Conservation (phyloP, 2,888 invertebrate genomes). For the Dysmachus trigonus region DNA sequence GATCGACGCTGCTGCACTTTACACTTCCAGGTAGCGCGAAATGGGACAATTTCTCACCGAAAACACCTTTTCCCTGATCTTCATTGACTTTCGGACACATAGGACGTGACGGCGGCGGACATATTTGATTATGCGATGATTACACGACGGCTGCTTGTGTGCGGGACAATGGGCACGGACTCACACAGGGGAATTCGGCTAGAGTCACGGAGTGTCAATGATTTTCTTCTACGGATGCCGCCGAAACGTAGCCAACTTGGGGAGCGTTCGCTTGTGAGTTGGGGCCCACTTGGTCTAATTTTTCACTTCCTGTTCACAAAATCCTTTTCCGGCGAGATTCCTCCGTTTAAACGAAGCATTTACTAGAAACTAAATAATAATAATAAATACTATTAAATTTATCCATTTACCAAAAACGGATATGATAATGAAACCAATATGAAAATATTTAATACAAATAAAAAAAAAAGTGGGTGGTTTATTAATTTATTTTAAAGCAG, state of each 20-base stretch:
- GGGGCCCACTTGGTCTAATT: not conserved
- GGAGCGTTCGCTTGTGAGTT: not conserved
- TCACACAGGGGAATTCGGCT: not conserved
- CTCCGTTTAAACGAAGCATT: too few species aligned
- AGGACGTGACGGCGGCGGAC: constrained; percentile 48
- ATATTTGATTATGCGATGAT: constrained; percentile 43
- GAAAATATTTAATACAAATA: too few species aligned
- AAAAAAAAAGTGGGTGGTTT: too few species aligned
- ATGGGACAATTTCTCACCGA: not conserved
- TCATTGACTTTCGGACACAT: constrained; percentile 40
- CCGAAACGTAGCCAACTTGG: not conserved
- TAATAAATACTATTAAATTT: too few species aligned
- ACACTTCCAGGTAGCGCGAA: constrained; percentile 16
- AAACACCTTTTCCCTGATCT: constrained; percentile 13
- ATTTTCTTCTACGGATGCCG: not conserved
- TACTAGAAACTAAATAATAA: too few species aligned
- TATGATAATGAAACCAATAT: too few species aligned
- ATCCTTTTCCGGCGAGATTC: not conserved
- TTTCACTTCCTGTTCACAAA: not conserved
- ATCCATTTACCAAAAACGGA: too few species aligned
- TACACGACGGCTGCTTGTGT: not conserved
- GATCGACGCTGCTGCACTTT: constrained; percentile 3
- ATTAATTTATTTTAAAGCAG: too few species aligned
- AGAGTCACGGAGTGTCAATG: not conserved
- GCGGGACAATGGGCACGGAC: not conserved